Conservation (phyloP, 2,113 vertebrate species). For the Riparia riparia region DNA sequence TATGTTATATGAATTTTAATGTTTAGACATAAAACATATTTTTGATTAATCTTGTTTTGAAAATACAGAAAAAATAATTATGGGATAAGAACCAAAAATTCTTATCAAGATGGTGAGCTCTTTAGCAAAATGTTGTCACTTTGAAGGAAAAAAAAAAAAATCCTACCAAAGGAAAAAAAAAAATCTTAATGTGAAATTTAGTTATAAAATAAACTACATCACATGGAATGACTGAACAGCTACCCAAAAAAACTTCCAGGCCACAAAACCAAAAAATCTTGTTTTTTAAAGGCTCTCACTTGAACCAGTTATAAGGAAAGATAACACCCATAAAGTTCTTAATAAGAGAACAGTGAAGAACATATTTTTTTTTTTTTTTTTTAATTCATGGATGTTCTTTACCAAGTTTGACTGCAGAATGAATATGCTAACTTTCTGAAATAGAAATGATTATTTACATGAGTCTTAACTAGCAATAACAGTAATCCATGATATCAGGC, state of each 20-base stretch:
- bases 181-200: background rate
- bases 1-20: background rate
- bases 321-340: fast-evolving
- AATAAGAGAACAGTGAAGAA: background rate
- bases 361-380: too few species aligned
- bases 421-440: background rate
- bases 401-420: fast-evolving
- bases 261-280: background rate
- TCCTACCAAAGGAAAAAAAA: background rate
- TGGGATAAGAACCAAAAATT: background rate
- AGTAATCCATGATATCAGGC: background rate
- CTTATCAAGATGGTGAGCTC: background rate
- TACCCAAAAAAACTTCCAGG: background rate
- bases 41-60: background rate
- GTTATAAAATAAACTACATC: background rate
- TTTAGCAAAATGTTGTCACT: background rate
- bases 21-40: background rate
- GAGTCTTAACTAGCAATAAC: background rate
- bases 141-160: background rate
- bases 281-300: background rate
- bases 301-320: background rate
- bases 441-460: background rate
- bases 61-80: background rate
- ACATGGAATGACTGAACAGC: background rate
- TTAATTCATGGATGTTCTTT: background rate